These are phyloP conservation scores for Lytechinus pictus DNA, from an alignment of 35 echinoderm and acorn worm genomes.

Conservation along the genomic window DNA sequence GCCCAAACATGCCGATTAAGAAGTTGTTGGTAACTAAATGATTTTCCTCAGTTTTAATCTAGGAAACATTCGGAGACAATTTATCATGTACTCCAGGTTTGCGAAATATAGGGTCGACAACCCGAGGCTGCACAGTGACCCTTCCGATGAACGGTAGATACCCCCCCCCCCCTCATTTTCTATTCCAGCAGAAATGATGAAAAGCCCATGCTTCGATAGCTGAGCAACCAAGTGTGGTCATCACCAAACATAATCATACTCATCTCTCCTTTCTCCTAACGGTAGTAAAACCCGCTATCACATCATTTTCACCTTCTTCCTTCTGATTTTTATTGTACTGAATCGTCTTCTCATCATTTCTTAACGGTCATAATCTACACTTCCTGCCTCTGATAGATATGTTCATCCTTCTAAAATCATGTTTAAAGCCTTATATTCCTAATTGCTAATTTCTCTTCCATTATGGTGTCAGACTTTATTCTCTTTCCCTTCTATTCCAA, in stretches of 20 bases:
- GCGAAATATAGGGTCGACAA: too few relatives aligned
- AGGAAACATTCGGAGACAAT: too few relatives aligned
- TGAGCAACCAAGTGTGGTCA: neutral
- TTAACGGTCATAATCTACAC: neutral
- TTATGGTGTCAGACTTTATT: neutral
- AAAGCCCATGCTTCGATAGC: neutral
- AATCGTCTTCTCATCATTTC: too few relatives aligned
- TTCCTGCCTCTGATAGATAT: neutral
- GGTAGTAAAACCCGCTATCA: neutral
- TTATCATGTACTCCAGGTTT: too few relatives aligned
- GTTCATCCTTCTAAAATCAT: neutral
- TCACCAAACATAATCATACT: neutral
- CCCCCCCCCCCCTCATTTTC: neutral
- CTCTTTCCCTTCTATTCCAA: neutral
- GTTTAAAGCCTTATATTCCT: neutral
- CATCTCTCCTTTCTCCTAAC: neutral
- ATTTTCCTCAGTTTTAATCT: too few relatives aligned
- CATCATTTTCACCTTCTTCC: neutral
- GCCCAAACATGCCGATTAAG: too few relatives aligned
- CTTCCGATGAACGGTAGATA: too few relatives aligned
- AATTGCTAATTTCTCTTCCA: neutral
- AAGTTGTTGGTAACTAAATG: too few relatives aligned
- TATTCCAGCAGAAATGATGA: neutral
- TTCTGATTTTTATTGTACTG: neutral
- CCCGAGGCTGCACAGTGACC: too few relatives aligned